Percentiles rank a stretch among this genome's conserved stretches.
Conservation (phyloP, 2,797 vertebrate genomes). For the Garrulus glandarius region DNA sequence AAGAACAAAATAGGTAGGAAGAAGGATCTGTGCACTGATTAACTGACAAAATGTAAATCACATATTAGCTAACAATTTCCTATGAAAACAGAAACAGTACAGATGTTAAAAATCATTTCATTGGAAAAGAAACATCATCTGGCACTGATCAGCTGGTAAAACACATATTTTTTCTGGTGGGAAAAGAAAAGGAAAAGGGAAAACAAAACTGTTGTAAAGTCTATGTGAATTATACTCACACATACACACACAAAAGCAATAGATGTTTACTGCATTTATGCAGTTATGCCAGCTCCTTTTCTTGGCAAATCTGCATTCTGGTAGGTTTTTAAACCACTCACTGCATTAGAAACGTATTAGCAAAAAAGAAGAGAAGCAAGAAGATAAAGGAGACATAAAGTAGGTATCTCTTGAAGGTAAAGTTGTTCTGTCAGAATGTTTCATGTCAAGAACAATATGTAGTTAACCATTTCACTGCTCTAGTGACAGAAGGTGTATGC, state of each 20-base stretch:
- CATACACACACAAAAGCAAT: fast-evolving
- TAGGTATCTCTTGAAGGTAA: not conserved
- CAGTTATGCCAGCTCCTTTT: not conserved
- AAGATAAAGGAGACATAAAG: not conserved
- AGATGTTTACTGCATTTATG: not conserved
- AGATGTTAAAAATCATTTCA: not conserved
- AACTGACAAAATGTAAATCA: not conserved
- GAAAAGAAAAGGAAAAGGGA: not conserved
- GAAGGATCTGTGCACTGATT: not conserved
- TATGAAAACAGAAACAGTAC: not conserved
- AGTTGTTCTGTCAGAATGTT: not conserved
- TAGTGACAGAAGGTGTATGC: not conserved
- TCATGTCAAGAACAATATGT: not conserved
- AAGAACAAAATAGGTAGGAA: not conserved
- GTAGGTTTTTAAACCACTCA: not conserved
- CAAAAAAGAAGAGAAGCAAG: not conserved
- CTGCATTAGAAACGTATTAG: not conserved
- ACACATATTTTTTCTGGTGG: not conserved
- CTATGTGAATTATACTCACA: not conserved
- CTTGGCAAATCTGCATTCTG: not conserved
- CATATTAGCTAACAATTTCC: not conserved
- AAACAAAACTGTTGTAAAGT: not conserved
- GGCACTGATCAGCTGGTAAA: not conserved
- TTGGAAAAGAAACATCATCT: not conserved
- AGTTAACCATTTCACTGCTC: not conserved